Evolutionary conservation across 1,140 invertebrate genomes (phyloP), one percentile per base, ranked within the genome.

Genomic region (Drosophila willistoni): DNA sequence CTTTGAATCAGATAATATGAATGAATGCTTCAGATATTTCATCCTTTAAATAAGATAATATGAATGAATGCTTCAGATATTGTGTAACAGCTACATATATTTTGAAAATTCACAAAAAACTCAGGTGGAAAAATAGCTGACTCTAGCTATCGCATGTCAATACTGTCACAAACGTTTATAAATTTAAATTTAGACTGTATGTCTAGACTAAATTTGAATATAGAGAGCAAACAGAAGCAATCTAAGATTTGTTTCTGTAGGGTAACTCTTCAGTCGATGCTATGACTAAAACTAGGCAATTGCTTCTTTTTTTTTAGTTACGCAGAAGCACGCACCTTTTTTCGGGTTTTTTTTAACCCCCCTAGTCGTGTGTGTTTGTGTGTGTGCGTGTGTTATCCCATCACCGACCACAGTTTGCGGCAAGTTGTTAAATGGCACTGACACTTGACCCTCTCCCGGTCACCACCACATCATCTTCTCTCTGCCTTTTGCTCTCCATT

Each of bases 361-460:
- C 7, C 33, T 57, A 25, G n/a, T 19, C 12, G 42, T 33, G 29
- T 41, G 63, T 42, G 44, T n/a, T n/a, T 71, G 39, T 81, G 33
- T 66, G 47, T 63, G 47, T 74, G 60, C 68, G 39, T 69, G 70
- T 67, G 68, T 65, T 63, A 44, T 78, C 33, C 14, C 59, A 62
- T 74, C 71, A 51, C 44, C 10, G 44, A 51, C 33, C 56, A 59
- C 56, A 59, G 56, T 59, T 76, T 87, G 83, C 74, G 83, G 84
- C 83, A 77, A 89, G 84, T 79, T 83, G 83, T 87, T 87, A 83
- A 89, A 87, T 89, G 77, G 73, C 76, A 87, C 80, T 80, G 80
- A 87, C 84, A 89, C 83, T 87, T 83, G 71, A 64, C 60, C 57
- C 55, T 59, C 42, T 39, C 42, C 19, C 14, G 34, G 3, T 3